Percentiles rank a stretch among this genome's conserved stretches.
phyloP scores from a whole-genome alignment of 2,797 vertebrate species.

The Muraenolepis orangiensis region DNA sequence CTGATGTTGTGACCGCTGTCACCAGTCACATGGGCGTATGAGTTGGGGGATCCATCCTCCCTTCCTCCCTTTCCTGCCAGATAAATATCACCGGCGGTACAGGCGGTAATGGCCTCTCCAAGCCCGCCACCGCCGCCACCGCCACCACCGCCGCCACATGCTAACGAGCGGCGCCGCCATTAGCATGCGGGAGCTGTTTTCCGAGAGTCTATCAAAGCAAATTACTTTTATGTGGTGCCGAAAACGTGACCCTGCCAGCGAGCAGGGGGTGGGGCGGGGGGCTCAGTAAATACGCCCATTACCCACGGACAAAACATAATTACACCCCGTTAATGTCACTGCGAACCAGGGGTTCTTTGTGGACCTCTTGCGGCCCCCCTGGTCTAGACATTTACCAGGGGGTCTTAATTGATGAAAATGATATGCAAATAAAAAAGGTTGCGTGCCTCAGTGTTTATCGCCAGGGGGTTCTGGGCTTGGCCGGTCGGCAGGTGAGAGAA shows the following conservation, averaged over 20 bases:
- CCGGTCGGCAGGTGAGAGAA: conserved; percentile 2
- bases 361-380: conserved; percentile 19
- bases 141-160: conserved; percentile 33
- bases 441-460: conserved; percentile 16
- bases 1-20: conserved; percentile 31
- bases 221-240: conserved; percentile 57
- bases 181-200: conserved; percentile 59
- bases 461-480: background rate
- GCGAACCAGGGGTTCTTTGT: conserved; percentile 1
- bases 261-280: conserved; percentile 9
- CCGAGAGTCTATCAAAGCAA: conserved; percentile 64
- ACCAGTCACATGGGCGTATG: conserved; percentile 20
- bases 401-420: conserved; percentile 36
- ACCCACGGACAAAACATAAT: conserved; percentile 62
- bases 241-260: conserved; percentile 52
- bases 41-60: conserved; percentile 54
- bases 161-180: conserved; percentile 63
- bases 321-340: conserved; percentile 51
- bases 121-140: background rate
- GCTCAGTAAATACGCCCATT: conserved; percentile 70
- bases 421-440: conserved; percentile 19
- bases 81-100: conserved; percentile 50
- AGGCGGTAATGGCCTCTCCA: conserved; percentile 51
- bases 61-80: conserved; percentile 48
- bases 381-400: conserved; percentile 24